phyloP scores from a whole-genome alignment of 2,888 invertebrate species.

The Onthophagus sagittarius region DNA sequence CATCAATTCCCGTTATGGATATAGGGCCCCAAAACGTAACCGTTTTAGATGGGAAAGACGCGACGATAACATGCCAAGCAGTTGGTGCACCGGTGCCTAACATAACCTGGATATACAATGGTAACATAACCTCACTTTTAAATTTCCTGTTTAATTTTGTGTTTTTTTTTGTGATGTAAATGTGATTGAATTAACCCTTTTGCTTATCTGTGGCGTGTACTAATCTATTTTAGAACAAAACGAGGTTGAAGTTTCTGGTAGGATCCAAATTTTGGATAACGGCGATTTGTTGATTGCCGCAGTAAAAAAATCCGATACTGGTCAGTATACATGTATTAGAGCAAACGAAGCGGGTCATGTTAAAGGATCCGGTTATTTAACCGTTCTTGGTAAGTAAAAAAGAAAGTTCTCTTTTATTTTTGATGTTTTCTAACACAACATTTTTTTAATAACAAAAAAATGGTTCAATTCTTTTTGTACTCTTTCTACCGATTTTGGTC shows the following conservation, averaged over 20 bases:
- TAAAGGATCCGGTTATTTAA: constrained; percentile 75
- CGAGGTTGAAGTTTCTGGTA: constrained; percentile 64
- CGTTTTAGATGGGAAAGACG: constrained; percentile 89
- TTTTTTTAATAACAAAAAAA: too few species aligned
- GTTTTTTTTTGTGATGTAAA: not conserved
- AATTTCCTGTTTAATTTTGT: too few species aligned
- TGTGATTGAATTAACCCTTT: constrained; percentile 1
- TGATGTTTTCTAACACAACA: not conserved
- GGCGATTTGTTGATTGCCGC: constrained; percentile 87
- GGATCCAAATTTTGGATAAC: constrained; percentile 80
- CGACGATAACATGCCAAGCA: constrained; percentile 81
- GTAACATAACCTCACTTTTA: constrained; percentile 53
- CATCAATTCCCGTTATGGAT: constrained; percentile 84
- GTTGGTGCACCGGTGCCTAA: constrained; percentile 89
- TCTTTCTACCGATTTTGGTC: too few species aligned
- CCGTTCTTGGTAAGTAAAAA: constrained; percentile 68
- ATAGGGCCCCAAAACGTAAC: constrained; percentile 81
- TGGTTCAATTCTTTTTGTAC: too few species aligned
- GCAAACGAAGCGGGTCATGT: constrained; percentile 87
- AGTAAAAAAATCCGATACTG: constrained; percentile 78
- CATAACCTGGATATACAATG: constrained; percentile 87
- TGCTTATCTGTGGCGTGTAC: constrained; percentile 23
- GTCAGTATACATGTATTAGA: constrained; percentile 84
- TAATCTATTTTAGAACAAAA: constrained; percentile 52
- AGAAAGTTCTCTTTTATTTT: not conserved